Evolutionary conservation across 2,113 vertebrate genomes (phyloP).

Genomic region (Neogobius melanostomus): DNA sequence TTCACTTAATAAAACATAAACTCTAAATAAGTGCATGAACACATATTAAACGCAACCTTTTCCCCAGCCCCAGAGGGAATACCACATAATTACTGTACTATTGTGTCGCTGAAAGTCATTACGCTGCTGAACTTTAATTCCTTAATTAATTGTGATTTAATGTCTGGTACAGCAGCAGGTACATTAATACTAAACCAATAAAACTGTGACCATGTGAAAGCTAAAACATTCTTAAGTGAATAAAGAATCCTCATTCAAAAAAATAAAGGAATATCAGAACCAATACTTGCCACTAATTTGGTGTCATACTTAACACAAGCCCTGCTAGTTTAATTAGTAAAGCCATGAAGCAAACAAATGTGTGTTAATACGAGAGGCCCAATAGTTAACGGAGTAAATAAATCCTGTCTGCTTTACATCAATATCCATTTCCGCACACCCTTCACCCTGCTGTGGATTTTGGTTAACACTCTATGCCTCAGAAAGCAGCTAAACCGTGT

Average conservation of each 20-base stretch:
- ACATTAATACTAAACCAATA: constrained; percentile 20
- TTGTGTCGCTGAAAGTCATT: constrained; percentile 11
- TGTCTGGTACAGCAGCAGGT: constrained; percentile 11
- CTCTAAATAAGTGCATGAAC: constrained; percentile 12
- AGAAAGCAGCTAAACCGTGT: constrained; percentile 63
- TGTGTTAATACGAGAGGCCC: constrained; percentile 54
- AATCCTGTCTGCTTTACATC: constrained; percentile 57
- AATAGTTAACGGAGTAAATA: constrained; percentile 58
- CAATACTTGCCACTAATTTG: constrained; percentile 16
- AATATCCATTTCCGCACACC: constrained; percentile 55
- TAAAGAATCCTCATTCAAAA: not conserved
- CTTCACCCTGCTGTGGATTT: constrained; percentile 67
- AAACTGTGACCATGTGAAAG: constrained; percentile 9
- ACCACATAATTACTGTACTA: constrained; percentile 32
- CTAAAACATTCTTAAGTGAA: constrained; percentile 7
- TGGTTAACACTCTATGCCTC: constrained; percentile 62
- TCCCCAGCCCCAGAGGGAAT: constrained; percentile 19
- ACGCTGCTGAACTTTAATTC: constrained; percentile 30
- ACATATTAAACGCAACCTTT: constrained; percentile 10
- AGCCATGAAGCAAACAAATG: constrained; percentile 65
- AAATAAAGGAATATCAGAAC: constrained; percentile 19
- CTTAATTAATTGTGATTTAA: constrained; percentile 38
- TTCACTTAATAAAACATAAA: constrained; percentile 6
- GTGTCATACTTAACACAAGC: constrained; percentile 47
- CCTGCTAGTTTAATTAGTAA: constrained; percentile 64